Evolutionary conservation across 2,797 vertebrate species (phyloP).

Genomic region (Darevskia nairensis): DNA sequence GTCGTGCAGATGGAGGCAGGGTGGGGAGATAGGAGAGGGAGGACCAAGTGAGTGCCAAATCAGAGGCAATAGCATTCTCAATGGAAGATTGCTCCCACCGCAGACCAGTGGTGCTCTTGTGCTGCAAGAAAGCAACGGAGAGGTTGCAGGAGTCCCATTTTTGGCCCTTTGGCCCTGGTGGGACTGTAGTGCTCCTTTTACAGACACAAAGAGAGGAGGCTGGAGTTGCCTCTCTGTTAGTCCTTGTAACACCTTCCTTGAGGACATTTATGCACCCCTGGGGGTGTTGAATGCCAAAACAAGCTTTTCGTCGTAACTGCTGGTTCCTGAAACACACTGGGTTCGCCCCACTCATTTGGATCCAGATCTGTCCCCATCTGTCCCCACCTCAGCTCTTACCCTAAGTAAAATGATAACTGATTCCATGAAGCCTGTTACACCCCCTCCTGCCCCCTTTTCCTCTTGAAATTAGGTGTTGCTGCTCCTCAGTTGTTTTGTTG

Average conservation of each 20-base stretch:
- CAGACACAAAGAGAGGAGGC: neutral
- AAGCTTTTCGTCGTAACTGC: neutral
- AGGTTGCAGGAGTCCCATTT: neutral
- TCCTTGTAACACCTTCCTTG: neutral
- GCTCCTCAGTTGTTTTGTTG: neutral
- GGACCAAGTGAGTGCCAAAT: conserved; percentile 25
- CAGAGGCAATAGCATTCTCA: conserved; percentile 16
- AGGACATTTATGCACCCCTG: accelerated
- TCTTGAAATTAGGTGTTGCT: neutral
- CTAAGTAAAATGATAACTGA: neutral
- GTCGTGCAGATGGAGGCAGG: neutral
- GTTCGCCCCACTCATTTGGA: neutral
- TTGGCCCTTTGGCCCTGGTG: neutral
- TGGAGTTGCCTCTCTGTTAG: neutral
- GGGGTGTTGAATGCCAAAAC: neutral
- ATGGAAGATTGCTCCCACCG: neutral
- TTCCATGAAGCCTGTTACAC: neutral
- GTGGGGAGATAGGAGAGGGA: neutral
- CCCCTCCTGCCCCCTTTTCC: accelerated
- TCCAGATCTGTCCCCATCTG: too few species aligned
- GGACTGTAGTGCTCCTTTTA: neutral
- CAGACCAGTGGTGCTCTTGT: neutral
- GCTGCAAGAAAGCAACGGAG: neutral
- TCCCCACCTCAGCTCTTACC: too few species aligned
- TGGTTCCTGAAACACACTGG: neutral